Percentiles rank a stretch among this genome's conserved stretches.
Evolutionary conservation across 1,140 invertebrate genomes (phyloP).

Genomic region (Cydia amplana): DNA sequence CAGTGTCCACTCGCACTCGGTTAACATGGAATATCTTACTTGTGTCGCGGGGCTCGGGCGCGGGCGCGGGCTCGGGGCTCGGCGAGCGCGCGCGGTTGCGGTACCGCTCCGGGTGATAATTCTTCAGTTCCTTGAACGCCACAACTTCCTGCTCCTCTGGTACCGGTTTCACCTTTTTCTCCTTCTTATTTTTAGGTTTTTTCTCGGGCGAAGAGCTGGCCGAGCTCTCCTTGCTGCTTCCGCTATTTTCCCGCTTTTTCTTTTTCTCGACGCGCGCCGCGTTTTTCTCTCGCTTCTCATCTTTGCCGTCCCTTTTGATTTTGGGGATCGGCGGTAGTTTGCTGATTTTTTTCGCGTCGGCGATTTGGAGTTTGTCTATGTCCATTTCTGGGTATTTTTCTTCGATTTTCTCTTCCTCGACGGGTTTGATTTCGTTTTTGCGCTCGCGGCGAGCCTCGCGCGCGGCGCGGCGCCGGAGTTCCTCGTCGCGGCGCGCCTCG

Average conservation of each 20-base stretch:
- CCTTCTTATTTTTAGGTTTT: conserved; percentile 45
- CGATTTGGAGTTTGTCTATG: conserved; percentile 49
- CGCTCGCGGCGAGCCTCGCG: conserved; percentile 36
- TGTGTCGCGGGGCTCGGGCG: conserved; percentile 44
- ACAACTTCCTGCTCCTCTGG: conserved; percentile 53
- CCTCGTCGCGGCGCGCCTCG: conserved; percentile 38
- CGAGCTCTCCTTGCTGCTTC: conserved; percentile 41
- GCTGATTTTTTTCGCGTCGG: conserved; percentile 58
- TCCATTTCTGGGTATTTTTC: conserved; percentile 45
- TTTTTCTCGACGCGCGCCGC: conserved; percentile 39
- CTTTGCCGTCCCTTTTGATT: conserved; percentile 48
- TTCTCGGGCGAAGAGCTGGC: conserved; percentile 56
- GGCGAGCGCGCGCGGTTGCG: conserved; percentile 81
- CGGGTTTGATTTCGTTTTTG: conserved; percentile 32
- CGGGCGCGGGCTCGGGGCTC: conserved; percentile 70
- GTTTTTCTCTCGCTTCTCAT: conserved; percentile 59
- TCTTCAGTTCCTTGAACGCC: conserved; percentile 82
- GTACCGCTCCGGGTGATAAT: conserved; percentile 82
- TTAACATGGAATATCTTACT: conserved; percentile 72
- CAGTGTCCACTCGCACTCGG: conserved; percentile 58
- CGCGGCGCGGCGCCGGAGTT: conserved; percentile 33
- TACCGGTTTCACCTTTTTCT: conserved; percentile 41
- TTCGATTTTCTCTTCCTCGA: conserved; percentile 34
- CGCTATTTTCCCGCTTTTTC: conserved; percentile 45
- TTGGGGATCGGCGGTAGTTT: conserved; percentile 75